phyloP scores from a whole-genome alignment of 2,888 invertebrate species.

The Trachelus troglodyta region DNA sequence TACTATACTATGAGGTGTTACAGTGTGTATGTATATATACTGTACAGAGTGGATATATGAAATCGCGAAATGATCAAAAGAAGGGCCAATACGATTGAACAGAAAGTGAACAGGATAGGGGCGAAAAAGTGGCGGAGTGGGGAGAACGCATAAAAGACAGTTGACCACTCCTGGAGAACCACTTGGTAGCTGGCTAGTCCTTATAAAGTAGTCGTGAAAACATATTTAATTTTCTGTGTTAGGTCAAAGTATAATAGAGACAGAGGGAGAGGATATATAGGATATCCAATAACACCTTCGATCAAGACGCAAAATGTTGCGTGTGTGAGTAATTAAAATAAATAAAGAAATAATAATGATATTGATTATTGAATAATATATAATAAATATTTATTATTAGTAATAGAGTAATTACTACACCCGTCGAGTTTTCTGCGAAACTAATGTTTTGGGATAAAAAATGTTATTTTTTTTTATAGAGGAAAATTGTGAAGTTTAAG shows the following conservation, averaged over 20 bases:
- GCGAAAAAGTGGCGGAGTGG: not conserved
- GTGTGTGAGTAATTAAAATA: not conserved
- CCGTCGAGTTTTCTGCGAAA: not conserved
- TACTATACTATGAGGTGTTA: no score
- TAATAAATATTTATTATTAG: not conserved
- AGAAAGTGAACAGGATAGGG: no score
- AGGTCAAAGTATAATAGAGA: not conserved
- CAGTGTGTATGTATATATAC: no score
- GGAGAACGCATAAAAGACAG: not conserved
- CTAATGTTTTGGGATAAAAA: not conserved
- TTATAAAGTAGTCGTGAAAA: no score
- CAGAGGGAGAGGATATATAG: not conserved
- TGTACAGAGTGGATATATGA: no score
- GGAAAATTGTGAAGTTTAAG: not conserved
- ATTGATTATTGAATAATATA: not conserved
- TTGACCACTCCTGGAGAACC: not conserved
- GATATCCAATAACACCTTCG: not conserved
- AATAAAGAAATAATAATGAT: not conserved
- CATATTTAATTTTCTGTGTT: no score
- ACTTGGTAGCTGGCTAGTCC: not conserved
- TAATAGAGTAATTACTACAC: not conserved
- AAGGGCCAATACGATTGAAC: no score
- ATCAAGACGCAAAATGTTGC: not conserved
- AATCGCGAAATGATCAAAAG: no score
- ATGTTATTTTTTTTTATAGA: not conserved